These are phyloP conservation scores for Forbesichthys papilliferus DNA, from an alignment of 2,113 vertebrate species.

Conservation along the genomic window DNA sequence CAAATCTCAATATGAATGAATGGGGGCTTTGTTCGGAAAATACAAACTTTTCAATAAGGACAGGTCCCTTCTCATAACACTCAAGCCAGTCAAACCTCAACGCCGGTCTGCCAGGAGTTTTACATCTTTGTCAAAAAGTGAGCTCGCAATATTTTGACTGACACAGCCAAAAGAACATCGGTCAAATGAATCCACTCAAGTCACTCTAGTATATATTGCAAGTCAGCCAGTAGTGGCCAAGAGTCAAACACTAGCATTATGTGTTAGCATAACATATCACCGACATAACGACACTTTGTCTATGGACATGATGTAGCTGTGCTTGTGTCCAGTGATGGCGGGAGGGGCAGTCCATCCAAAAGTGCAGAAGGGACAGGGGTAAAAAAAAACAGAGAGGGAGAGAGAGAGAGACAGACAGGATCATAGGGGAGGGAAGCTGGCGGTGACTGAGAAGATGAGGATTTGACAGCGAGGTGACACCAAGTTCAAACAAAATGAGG, in stretches of 20 bases:
- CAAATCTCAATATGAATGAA: conserved; percentile 76
- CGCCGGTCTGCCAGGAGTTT: conserved; percentile 3
- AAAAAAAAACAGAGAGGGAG: conserved; percentile 45
- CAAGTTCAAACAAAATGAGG: conserved; percentile 99
- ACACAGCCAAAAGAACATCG: conserved; percentile 12
- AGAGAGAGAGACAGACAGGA: conserved; percentile 44
- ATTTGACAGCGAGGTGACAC: conserved; percentile 92
- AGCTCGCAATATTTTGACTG: not conserved
- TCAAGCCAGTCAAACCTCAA: conserved; percentile 31
- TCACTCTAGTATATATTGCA: not conserved
- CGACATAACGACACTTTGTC: too few species aligned
- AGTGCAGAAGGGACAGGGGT: conserved; percentile 46
- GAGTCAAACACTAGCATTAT: not conserved
- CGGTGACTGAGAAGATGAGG: conserved; percentile 92
- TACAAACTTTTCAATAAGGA: conserved; percentile 74
- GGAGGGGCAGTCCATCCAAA: conserved; percentile 38
- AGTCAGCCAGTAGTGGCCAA: not conserved
- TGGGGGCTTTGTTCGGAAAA: conserved; percentile 68
- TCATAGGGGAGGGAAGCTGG: conserved; percentile 78
- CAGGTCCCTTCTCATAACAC: conserved; percentile 56
- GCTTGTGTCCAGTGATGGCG: conserved; percentile 13
- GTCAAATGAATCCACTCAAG: not conserved
- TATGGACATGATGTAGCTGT: conserved; percentile 11
- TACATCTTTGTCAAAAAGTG: conserved; percentile 25
- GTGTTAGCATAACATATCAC: not conserved